Evolutionary conservation across 2,797 vertebrate species (phyloP).

Genomic region (Cetoscarus ocellatus): DNA sequence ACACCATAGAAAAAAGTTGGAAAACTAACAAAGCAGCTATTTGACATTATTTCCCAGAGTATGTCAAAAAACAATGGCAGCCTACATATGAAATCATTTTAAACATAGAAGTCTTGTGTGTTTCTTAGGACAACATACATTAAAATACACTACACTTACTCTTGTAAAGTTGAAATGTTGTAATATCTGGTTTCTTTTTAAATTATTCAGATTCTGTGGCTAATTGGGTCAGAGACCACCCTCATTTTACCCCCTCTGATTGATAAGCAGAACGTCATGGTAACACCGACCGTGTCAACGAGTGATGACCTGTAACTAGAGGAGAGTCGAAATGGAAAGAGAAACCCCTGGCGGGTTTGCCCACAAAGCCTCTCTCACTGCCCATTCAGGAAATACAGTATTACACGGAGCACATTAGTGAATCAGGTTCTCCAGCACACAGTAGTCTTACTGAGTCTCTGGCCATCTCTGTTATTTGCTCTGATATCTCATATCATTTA

Average conservation of each 20-base stretch:
- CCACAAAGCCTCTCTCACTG: slow-evolving; percentile 25
- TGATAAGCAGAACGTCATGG: slow-evolving; percentile 3
- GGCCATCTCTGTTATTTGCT: slow-evolving; percentile 38
- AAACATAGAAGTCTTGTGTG: too few relatives aligned
- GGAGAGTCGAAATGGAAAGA: slow-evolving; percentile 47
- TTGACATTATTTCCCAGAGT: too few relatives aligned
- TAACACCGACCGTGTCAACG: slow-evolving; percentile 44
- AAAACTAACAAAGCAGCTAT: too few relatives aligned
- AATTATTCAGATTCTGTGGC: too few relatives aligned
- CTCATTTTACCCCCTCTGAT: slow-evolving; percentile 20
- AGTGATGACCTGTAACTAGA: slow-evolving; percentile 67
- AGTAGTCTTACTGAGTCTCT: slow-evolving; percentile 37
- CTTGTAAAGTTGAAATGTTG: too few relatives aligned
- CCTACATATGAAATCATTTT: too few relatives aligned
- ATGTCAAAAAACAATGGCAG: too few relatives aligned
- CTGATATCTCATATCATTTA: slow-evolving; percentile 42
- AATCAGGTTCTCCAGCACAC: slow-evolving; percentile 47
- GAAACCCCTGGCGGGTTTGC: slow-evolving; percentile 46
- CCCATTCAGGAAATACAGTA: slow-evolving; percentile 43
- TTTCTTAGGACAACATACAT: too few relatives aligned
- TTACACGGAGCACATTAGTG: slow-evolving; percentile 51
- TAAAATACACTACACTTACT: too few relatives aligned
- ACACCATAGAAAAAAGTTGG: too few relatives aligned
- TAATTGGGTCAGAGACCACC: too few relatives aligned
- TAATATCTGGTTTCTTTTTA: too few relatives aligned